A percentile compares a stretch with the other conserved stretches of the same genome.
Evolutionary conservation across 2,797 vertebrate species (phyloP).

Genomic region (Tauraco hartlaubi): DNA sequence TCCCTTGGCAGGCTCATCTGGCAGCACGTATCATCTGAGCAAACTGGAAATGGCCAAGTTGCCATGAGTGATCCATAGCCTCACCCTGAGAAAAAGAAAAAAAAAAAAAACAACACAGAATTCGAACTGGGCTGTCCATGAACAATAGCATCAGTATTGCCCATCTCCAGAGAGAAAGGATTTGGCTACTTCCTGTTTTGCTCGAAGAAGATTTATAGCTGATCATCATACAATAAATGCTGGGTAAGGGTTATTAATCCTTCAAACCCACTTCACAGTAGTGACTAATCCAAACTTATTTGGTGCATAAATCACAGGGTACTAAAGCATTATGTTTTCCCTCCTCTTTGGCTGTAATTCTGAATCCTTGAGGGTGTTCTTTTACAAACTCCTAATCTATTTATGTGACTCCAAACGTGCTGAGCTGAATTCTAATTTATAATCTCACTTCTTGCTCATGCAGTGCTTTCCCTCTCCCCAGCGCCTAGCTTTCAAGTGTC

Average conservation of each 20-base stretch:
- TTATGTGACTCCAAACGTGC: slow-evolving; percentile 16
- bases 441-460: slow-evolving; percentile 48
- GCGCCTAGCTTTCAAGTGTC: slow-evolving; percentile 20
- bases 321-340: slow-evolving; percentile 33
- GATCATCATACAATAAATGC: slow-evolving; percentile 38
- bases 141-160: neutral
- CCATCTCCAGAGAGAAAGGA: slow-evolving; percentile 6
- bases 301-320: slow-evolving; percentile 36
- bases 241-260: slow-evolving; percentile 58
- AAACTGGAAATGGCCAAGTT: neutral
- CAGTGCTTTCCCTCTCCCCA: slow-evolving; percentile 26
- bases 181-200: neutral
- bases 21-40: neutral
- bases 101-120: neutral
- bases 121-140: neutral
- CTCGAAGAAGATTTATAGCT: slow-evolving; percentile 31
- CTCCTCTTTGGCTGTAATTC: slow-evolving; percentile 51
- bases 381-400: slow-evolving; percentile 40
- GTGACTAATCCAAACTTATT: slow-evolving; percentile 62
- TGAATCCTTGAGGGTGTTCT: slow-evolving; percentile 56
- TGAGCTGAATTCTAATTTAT: slow-evolving; percentile 50
- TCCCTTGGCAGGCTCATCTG: neutral
- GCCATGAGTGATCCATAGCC: neutral
- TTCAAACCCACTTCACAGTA: slow-evolving; percentile 37
- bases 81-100: neutral